Conservation (phyloP, 2,113 vertebrate genomes). For the Eulemur rufifrons region DNA sequence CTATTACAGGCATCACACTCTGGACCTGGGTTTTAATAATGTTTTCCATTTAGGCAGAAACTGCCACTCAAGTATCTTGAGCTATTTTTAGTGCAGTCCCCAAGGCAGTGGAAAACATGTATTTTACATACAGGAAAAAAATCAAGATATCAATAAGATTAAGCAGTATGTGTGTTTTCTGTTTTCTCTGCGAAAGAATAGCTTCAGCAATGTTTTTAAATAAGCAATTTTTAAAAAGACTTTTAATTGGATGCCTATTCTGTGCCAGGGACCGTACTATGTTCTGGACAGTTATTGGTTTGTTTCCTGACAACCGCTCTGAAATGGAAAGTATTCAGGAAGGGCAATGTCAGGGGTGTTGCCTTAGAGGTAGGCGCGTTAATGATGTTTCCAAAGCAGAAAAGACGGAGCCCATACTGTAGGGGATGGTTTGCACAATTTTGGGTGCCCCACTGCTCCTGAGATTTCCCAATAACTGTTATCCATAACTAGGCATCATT, state of each 20-base stretch:
- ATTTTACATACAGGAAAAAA: not conserved
- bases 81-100: not conserved
- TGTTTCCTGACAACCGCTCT: not conserved
- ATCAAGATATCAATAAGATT: not conserved
- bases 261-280: not conserved
- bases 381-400: not conserved
- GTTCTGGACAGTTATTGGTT: not conserved
- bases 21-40: not conserved
- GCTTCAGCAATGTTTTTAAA: not conserved
- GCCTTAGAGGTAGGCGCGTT: not conserved
- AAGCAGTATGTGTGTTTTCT: not conserved
- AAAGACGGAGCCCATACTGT: not conserved
- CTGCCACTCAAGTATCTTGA: not conserved
- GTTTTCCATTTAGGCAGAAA: not conserved
- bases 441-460: not conserved
- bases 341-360: not conserved
- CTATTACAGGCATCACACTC: not conserved
- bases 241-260: not conserved
- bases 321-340: not conserved
- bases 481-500: not conserved
- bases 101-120: not conserved
- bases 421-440: fast-evolving
- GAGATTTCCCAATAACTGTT: not conserved
- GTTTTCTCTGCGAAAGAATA: not conserved
- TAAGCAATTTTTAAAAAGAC: not conserved